Base-by-base conservation (phyloP, 2,888 invertebrate genomes). In the Barypeithes pellucidus region DNA sequence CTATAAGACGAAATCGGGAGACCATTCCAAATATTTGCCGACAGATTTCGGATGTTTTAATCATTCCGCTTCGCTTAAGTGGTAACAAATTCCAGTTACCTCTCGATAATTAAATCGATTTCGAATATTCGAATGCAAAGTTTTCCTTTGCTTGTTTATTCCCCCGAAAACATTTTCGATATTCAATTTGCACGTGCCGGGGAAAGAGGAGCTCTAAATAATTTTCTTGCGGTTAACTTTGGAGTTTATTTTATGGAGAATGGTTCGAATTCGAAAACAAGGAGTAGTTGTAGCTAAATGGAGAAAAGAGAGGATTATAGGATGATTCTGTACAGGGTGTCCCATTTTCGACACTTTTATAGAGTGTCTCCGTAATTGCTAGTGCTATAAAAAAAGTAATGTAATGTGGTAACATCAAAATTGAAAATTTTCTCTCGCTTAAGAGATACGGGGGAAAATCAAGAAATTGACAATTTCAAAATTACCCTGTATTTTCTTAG, bases 81-180 rank as follows among this genome's bases (percentile, higher is more conserved):
- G 20, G 20, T 4, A 47, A 47, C 47, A 47, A 47, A 47, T 47
- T 47, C 47, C 47, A 47, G 11, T 47, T n/a, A 20, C 18, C 18
- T 43, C 45, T 65, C 50, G 39, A 39, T 39, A 65, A 47, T 65
- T 36, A 50, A 39, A 65, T 65, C 65, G 65, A 29, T 29, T 29
- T 29, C 29, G 29, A 29, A 29, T 5, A 65, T 65, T 33, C 29
- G n/a, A 18, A 45, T 14, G 50, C 36, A 60, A 60, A 60, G 20
- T 60, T 60, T 60, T 18, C 20, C 14, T 39, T 47, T 11, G 47
- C 5, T 20, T 47, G 47, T 47, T 45, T 47, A 47, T 20, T 9
- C 20, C 47, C 7, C 7, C n/a, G 16, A 45, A 43, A 43, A 14
- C 65, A 47, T 50, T 65, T 29, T 50, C 29, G 66, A 36, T 66